Conservation (phyloP, 2,888 invertebrate species). For the Drosophila neonasuta region DNA sequence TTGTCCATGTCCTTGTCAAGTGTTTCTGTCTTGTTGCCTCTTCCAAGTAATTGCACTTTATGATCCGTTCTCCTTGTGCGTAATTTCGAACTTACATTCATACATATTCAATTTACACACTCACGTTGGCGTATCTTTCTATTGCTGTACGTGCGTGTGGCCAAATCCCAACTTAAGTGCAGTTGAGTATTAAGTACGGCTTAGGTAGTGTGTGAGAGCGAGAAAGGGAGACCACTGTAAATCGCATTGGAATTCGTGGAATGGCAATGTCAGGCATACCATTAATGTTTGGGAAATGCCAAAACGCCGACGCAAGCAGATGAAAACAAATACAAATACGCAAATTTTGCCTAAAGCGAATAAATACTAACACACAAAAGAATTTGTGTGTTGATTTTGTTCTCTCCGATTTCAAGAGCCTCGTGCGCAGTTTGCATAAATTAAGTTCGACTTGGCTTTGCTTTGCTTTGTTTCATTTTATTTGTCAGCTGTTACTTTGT, state of each 20-base stretch:
- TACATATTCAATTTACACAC: conserved; percentile 18
- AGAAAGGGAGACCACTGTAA: conserved; percentile 20
- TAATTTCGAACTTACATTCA: conserved; percentile 29
- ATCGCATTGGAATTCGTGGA: conserved; percentile 23
- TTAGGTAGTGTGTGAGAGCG: conserved; percentile 1
- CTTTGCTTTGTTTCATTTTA: conserved; percentile 20
- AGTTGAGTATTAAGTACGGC: conserved; percentile 3
- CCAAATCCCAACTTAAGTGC: conserved; percentile 15
- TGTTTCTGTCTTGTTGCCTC: conserved; percentile 31
- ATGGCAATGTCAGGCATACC: conserved; percentile 49
- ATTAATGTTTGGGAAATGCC: conserved; percentile 63
- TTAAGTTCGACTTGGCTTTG: conserved; percentile 28
- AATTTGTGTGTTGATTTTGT: conserved; percentile 14
- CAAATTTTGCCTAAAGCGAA: conserved; percentile 32
- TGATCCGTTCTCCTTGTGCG: conserved; percentile 21
- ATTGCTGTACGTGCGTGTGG: conserved; percentile 13
- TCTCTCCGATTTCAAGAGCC: conserved; percentile 11
- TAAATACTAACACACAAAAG: conserved; percentile 11
- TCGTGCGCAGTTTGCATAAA: conserved; percentile 51
- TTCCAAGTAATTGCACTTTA: conserved; percentile 55
- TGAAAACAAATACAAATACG: conserved; percentile 32
- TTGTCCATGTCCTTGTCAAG: conserved; percentile 62
- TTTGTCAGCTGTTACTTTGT: conserved; percentile 14
- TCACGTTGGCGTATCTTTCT: not conserved
- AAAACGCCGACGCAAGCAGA: conserved; percentile 66